A percentile compares a stretch with the other conserved stretches of the same genome.
Conservation (phyloP, 2,797 vertebrate genomes). For the Tokudaia tokunoshimensis region DNA sequence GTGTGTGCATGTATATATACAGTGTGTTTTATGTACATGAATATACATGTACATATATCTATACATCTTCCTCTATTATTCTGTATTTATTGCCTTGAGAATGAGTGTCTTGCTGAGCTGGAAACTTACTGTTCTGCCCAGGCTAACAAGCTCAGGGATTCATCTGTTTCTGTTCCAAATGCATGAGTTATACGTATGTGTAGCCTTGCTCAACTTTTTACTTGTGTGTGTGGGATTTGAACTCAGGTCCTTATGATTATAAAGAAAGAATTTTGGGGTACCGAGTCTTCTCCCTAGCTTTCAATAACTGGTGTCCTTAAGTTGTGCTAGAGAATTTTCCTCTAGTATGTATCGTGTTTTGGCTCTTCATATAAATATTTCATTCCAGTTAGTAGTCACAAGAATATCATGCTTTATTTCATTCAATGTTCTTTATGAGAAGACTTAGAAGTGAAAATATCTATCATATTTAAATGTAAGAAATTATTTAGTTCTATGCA, state of each 20-base stretch:
- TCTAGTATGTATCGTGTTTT: background rate
- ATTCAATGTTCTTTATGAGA: background rate
- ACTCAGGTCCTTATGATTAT: background rate
- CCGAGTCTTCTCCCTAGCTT: background rate
- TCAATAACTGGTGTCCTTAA: background rate
- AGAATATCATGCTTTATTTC: background rate
- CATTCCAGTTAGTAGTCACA: background rate
- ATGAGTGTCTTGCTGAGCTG: background rate
- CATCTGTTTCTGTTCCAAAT: background rate
- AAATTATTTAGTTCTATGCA: background rate
- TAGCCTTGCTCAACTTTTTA: background rate
- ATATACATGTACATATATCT: background rate
- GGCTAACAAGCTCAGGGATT: background rate
- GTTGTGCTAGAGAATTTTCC: background rate
- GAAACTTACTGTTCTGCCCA: background rate
- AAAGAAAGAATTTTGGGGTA: background rate
- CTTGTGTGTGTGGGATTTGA: background rate
- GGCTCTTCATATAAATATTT: background rate
- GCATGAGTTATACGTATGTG: background rate
- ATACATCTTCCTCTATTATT: too few relatives aligned
- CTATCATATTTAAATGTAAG: slow-evolving; percentile 28
- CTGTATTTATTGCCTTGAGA: background rate
- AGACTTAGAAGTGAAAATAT: background rate
- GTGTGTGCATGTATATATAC: background rate
- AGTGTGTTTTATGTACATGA: background rate